A percentile compares a stretch with the other conserved stretches of the same genome.
phyloP scores from a whole-genome alignment of 1,140 invertebrate genomes.

The Drosophila lacertosa region DNA sequence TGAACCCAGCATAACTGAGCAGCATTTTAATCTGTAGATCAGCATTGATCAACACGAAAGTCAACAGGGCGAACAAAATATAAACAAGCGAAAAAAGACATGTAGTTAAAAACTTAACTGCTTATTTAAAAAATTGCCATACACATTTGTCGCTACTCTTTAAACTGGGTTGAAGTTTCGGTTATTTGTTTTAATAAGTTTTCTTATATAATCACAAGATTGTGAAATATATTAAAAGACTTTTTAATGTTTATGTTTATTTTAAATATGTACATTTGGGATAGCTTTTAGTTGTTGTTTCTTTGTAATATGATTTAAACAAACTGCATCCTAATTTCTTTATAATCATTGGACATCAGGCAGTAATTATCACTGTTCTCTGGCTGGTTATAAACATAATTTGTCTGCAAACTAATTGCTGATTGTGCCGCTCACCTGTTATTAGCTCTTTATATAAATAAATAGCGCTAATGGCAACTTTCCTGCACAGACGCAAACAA shows the following conservation, averaged over 20 bases:
- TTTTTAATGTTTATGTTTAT: too few relatives aligned
- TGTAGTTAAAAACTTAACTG: too few relatives aligned
- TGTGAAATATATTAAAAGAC: too few relatives aligned
- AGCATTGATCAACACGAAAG: slow-evolving; percentile 2
- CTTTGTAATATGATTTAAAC: background rate
- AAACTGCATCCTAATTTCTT: slow-evolving; percentile 7
- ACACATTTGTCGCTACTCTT: background rate
- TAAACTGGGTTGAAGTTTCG: too few relatives aligned
- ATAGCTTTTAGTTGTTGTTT: too few relatives aligned
- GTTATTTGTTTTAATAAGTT: too few relatives aligned
- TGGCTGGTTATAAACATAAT: slow-evolving; percentile 26
- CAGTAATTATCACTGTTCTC: slow-evolving; percentile 26
- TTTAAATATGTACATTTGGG: too few relatives aligned
- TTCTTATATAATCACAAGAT: too few relatives aligned
- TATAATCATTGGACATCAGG: background rate
- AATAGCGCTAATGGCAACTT: slow-evolving; percentile 68
- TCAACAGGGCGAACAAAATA: background rate
- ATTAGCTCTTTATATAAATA: slow-evolving; percentile 74
- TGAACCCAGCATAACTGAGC: slow-evolving; percentile 39
- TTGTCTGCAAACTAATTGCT: slow-evolving; percentile 35
- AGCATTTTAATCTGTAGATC: slow-evolving; percentile 42
- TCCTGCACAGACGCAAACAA: slow-evolving; percentile 45
- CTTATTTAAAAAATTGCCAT: background rate
- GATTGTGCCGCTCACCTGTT: slow-evolving; percentile 50
- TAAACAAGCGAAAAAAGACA: too few relatives aligned